A percentile compares a stretch with the other conserved stretches of the same genome.
phyloP scores from a whole-genome alignment of 1,140 invertebrate genomes.

The Dreissena rostriformis region DNA sequence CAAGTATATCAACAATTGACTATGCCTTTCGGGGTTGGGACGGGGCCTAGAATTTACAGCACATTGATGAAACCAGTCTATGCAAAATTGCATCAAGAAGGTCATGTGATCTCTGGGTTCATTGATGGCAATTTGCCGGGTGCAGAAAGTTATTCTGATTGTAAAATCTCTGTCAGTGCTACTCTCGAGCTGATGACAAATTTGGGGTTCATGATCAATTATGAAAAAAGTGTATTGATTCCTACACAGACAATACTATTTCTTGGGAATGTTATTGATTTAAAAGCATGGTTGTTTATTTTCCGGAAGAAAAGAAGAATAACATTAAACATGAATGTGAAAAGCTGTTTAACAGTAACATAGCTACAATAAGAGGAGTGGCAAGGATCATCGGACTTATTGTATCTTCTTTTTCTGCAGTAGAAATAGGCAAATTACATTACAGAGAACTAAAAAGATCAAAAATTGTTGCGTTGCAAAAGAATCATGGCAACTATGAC shows the following conservation, averaged over 20 bases:
- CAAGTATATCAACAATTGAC: slow-evolving; percentile 41
- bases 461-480: slow-evolving; percentile 39
- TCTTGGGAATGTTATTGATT: slow-evolving; percentile 34
- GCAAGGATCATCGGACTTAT: slow-evolving; percentile 43
- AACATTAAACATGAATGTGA: slow-evolving; percentile 28
- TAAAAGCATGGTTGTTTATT: slow-evolving; percentile 38
- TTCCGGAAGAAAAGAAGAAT: slow-evolving; percentile 24
- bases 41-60: slow-evolving; percentile 39
- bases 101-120: slow-evolving; percentile 38
- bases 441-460: slow-evolving; percentile 36
- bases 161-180: slow-evolving; percentile 47
- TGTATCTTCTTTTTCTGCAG: slow-evolving; percentile 49
- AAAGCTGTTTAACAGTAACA: slow-evolving; percentile 22
- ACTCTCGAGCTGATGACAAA: slow-evolving; percentile 39
- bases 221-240: slow-evolving; percentile 22
- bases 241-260: slow-evolving; percentile 18
- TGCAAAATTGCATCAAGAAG: slow-evolving; percentile 39
- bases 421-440: slow-evolving; percentile 25
- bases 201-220: slow-evolving; percentile 53
- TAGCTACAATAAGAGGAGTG: slow-evolving; percentile 31
- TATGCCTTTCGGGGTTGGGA: slow-evolving; percentile 39
- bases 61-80: slow-evolving; percentile 54
- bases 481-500: slow-evolving; percentile 40
- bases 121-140: slow-evolving; percentile 57
- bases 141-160: slow-evolving; percentile 41